A percentile compares a stretch with the other conserved stretches of the same genome.
Conservation (phyloP, 2,888 invertebrate genomes). For the Clusia tigrina region DNA sequence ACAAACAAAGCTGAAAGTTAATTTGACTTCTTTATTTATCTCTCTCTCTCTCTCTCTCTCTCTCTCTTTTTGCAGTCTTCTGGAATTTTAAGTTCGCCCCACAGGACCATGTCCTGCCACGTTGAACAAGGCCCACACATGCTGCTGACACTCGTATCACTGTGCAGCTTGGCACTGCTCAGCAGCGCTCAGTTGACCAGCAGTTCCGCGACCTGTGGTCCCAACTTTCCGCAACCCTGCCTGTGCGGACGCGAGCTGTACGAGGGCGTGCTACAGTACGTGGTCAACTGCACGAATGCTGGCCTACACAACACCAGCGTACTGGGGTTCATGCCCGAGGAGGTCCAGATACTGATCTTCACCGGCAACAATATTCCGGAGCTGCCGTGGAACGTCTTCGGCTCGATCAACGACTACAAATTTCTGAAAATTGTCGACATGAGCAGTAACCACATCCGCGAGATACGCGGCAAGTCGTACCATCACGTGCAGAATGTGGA, state of each 20-base stretch:
- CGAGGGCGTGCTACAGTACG: conserved; percentile 66
- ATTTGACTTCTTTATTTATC: too few species aligned
- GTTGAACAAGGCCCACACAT: too few species aligned
- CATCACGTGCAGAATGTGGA: conserved; percentile 76
- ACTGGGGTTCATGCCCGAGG: conserved; percentile 70
- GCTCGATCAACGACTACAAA: conserved; percentile 69
- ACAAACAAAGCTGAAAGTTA: too few species aligned
- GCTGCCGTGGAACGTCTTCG: conserved; percentile 77
- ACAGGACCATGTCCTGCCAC: too few species aligned
- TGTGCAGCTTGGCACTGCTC: conserved; percentile 1
- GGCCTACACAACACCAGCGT: conserved; percentile 70
- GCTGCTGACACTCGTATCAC: conserved; percentile 9
- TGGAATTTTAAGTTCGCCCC: too few species aligned
- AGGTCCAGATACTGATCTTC: conserved; percentile 76
- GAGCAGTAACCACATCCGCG: conserved; percentile 75
- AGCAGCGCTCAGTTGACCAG: conserved; percentile 5
- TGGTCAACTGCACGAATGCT: conserved; percentile 77
- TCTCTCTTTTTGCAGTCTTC: too few species aligned
- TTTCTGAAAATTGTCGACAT: conserved; percentile 74
- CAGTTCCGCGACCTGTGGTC: conserved; percentile 60
- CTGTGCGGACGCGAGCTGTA: conserved; percentile 68
- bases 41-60: too few species aligned
- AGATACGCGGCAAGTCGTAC: conserved; percentile 77
- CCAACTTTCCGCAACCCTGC: conserved; percentile 66
- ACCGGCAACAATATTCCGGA: conserved; percentile 73